A percentile compares a stretch with the other conserved stretches of the same genome.
Conservation (phyloP, 2,888 invertebrate genomes). For the Calameuta pallipes region DNA sequence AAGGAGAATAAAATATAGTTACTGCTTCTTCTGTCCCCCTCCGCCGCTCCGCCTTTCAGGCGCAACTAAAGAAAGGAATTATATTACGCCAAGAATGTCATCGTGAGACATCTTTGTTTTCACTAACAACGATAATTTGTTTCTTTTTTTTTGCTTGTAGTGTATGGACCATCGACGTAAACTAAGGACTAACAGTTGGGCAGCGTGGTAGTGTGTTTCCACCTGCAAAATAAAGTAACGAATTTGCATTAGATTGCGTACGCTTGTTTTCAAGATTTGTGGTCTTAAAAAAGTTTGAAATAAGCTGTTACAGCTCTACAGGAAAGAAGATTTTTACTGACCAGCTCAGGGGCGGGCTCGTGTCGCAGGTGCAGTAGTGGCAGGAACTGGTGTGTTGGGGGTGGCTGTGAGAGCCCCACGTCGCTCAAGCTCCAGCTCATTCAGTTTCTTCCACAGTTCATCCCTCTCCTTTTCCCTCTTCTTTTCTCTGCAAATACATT, state of each 20-base stretch:
- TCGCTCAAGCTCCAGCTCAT: constrained; percentile 82
- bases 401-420: constrained; percentile 51
- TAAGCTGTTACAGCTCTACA: not conserved
- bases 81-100: constrained; percentile 55
- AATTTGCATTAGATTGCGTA: not conserved
- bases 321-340: constrained; percentile 32
- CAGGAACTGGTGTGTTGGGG: constrained; percentile 62
- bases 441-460: constrained; percentile 96
- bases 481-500: constrained; percentile 79
- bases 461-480: constrained; percentile 96
- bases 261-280: not conserved
- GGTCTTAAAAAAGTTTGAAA: not conserved
- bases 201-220: constrained; percentile 62
- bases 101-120: constrained; percentile 47
- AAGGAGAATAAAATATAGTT: constrained; percentile 47
- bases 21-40: constrained; percentile 20
- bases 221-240: constrained; percentile 47
- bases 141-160: constrained; percentile 50
- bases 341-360: constrained; percentile 65
- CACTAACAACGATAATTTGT: constrained; percentile 61
- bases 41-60: constrained; percentile 39
- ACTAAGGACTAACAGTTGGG: constrained; percentile 65
- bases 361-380: constrained; percentile 60
- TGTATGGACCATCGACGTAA: constrained; percentile 63
- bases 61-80: constrained; percentile 55